Evolutionary conservation across 1,140 invertebrate genomes (phyloP).

Genomic region (Diachasmimorpha longicaudata): DNA sequence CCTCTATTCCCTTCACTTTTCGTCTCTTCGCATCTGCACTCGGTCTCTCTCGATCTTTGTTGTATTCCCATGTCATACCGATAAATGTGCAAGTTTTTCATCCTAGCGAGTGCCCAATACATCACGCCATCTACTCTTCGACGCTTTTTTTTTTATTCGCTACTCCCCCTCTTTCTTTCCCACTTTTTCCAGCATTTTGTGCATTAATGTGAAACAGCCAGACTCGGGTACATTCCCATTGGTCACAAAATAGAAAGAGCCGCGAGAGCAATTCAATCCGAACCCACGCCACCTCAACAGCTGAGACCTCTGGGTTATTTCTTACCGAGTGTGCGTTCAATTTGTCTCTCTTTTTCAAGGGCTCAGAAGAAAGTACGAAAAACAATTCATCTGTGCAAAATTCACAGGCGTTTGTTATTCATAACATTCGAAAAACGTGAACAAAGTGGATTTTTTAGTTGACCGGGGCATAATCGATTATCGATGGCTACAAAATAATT

Average conservation of each 20-base stretch:
- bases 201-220: not conserved
- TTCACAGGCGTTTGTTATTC: not conserved
- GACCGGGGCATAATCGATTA: too few relatives aligned
- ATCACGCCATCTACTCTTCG: not conserved
- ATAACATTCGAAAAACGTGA: too few relatives aligned
- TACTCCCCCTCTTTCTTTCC: not conserved
- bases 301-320: constrained; percentile 1
- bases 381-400: not conserved
- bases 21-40: not conserved
- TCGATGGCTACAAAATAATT: too few relatives aligned
- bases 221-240: not conserved
- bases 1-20: not conserved
- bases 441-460: too few relatives aligned
- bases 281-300: not conserved
- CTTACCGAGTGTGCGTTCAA: not conserved
- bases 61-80: not conserved
- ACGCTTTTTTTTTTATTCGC: not conserved
- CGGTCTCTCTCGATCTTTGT: constrained; percentile 5
- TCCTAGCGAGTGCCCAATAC: constrained; percentile 2
- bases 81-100: constrained; percentile 8
- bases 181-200: not conserved
- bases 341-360: not conserved
- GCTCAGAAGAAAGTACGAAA: too few relatives aligned
- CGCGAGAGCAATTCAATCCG: not conserved
- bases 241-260: constrained; percentile 1